phyloP scores from a whole-genome alignment of 1,140 invertebrate species.

The Drosophila obscura region DNA sequence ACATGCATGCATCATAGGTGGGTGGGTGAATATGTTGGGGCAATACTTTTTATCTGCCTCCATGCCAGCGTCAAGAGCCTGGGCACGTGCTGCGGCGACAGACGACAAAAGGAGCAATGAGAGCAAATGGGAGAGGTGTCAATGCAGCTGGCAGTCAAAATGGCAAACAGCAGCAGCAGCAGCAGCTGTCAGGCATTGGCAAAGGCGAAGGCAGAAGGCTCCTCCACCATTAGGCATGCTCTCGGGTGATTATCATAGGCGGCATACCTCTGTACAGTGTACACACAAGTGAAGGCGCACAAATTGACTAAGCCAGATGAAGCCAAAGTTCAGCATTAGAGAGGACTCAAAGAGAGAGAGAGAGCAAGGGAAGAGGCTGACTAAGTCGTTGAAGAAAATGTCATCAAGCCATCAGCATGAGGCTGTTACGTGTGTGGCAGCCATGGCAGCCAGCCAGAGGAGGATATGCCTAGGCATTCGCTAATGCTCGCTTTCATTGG shows the following conservation, averaged over 20 bases:
- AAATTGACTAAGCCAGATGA: conserved; percentile 58
- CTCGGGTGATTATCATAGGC: conserved; percentile 63
- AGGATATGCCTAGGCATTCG: conserved; percentile 47
- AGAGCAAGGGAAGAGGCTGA: conserved; percentile 31
- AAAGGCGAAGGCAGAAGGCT: conserved; percentile 4
- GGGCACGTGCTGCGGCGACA: conserved; percentile 33
- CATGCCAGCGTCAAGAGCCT: conserved; percentile 19
- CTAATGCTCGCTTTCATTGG: conserved; percentile 77
- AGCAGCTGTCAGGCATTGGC: conserved; percentile 23
- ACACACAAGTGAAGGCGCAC: too few species aligned
- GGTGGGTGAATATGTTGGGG: conserved; percentile 17
- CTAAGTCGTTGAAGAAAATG: conserved; percentile 60
- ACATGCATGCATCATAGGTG: conserved; percentile 29
- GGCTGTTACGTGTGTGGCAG: conserved; percentile 25
- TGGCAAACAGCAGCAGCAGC: conserved; percentile 29
- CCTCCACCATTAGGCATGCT: conserved; percentile 53
- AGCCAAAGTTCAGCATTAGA: conserved; percentile 45
- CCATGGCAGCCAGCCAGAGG: too few species aligned
- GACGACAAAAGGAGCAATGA: conserved; percentile 3
- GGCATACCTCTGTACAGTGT: conserved; percentile 18
- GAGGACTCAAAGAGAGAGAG: conserved; percentile 13
- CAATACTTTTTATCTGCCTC: conserved; percentile 37
- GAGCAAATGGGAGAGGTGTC: conserved; percentile 31
- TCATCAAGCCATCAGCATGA: conserved; percentile 44
- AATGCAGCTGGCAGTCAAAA: conserved; percentile 34